These are phyloP conservation scores for Diabrotica virgifera DNA, from an alignment of 1,140 invertebrate species.

Conservation along the genomic window DNA sequence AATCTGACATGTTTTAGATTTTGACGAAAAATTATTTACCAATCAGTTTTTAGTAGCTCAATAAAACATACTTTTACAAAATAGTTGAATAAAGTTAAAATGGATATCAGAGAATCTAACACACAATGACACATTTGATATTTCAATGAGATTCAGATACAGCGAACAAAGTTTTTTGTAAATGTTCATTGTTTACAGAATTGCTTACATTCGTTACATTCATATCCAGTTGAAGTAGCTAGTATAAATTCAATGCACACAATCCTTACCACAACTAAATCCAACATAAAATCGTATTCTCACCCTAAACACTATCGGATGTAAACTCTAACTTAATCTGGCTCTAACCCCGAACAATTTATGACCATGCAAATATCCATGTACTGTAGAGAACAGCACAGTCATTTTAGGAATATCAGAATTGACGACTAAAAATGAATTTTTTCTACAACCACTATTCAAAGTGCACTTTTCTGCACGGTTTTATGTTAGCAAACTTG, in stretches of 20 bases:
- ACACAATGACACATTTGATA: not conserved
- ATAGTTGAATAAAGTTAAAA: too few species aligned
- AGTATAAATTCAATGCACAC: slow-evolving; percentile 10
- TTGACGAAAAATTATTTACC: too few species aligned
- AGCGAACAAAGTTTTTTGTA: not conserved
- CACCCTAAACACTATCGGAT: slow-evolving; percentile 3
- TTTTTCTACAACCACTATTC: too few species aligned
- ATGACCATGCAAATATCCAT: slow-evolving; percentile 11
- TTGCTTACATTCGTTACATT: not conserved
- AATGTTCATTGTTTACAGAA: not conserved
- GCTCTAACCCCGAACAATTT: slow-evolving; percentile 4
- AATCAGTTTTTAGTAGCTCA: too few species aligned
- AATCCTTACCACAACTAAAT: not conserved
- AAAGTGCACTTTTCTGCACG: too few species aligned
- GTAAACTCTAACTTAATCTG: slow-evolving; percentile 10
- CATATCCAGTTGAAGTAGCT: not conserved
- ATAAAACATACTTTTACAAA: too few species aligned
- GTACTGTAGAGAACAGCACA: not conserved
- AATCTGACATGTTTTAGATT: too few species aligned
- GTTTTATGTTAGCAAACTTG: too few species aligned
- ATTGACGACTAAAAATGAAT: too few species aligned
- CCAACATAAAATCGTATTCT: slow-evolving; percentile 6
- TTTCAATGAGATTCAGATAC: not conserved
- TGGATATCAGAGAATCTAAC: too few species aligned
- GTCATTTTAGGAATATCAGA: too few species aligned